Evolutionary conservation across 1,140 invertebrate genomes (phyloP), one percentile per base, ranked within the genome.

Genomic region (Mya arenaria): DNA sequence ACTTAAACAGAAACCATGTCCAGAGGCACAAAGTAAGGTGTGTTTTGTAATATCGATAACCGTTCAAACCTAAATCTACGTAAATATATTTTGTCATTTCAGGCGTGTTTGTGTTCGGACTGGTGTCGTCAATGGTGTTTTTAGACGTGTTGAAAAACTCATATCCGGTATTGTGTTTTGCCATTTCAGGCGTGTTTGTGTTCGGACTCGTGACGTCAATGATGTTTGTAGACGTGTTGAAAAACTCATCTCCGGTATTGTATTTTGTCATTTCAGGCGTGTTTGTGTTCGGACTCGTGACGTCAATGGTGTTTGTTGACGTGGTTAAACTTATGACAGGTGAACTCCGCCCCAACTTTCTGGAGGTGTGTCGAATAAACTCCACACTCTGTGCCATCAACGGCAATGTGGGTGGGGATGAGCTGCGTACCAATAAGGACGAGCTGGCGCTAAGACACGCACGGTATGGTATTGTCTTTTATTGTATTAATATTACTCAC

Each of bases 201-300:
- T 91, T 92, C 77, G 90, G 90, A 8, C 82, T 82, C 0, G 85
- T 91, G 19, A 75, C 88, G 10, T 62, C 90, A 52, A 88, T 92
- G 90, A 78, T 92, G 37, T 89, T 91, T 79, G 85, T 86, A n/a
- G 90, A 92, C 55, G 85, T 91, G 0, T n/a, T n/a, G n/a, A n/a
- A n/a, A n/a, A n/a, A n/a, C n/a, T n/a, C n/a, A n/a, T n/a, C n/a
- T n/a, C n/a, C n/a, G n/a, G n/a, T n/a, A n/a, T n/a, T n/a, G n/a
- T n/a, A n/a, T n/a, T n/a, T n/a, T n/a, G n/a, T n/a, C n/a, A n/a
- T 79, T 86, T 8, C 62, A 92, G 90, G 88, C 23, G 86, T 91
- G 6, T 92, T 90, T 74, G 32, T 91, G 25, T 91, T 92, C 77
- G 90, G 90, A 8, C 82, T 82, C 0, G 85, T 91, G 19, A 75